Evolutionary conservation across 2,113 vertebrate genomes (phyloP), one percentile per base, ranked within the genome.

Genomic region (Scolopax mira): DNA sequence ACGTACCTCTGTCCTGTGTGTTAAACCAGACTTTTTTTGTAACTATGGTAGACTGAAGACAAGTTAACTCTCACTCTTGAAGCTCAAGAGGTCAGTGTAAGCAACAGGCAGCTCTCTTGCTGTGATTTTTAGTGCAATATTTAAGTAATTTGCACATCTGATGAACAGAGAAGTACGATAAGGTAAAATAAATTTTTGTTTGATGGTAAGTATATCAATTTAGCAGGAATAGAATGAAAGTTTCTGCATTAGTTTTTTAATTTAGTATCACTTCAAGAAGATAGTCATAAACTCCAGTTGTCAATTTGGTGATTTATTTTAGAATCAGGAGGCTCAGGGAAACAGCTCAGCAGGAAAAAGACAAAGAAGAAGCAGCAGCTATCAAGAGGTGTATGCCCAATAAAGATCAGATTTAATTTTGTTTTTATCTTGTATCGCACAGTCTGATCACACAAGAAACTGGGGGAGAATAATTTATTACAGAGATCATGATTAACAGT

Each of bases 381-480:
- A 85, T 80, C 82, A 95, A 96, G 95, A 97, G 94, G 90, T 89
- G 70, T 94, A 80, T 88, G 70, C 62, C n/a, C 87, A 96, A 31
- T 93, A 93, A 95, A 70, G 85, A 96, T 90, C 54, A 94, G 88
- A 95, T 90, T 94, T 67, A 52, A 44, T 28, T 66, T 78, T 88
- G 35, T 54, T 80, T 60, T 91, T 73, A 87, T 88, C 88, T 96
- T 88, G 60, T 87, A 97, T 86, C 25, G 71, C 77, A 79, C 37
- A 54, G 84, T 79, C 51, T 94, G 71, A 98, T 97, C 88, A 95
- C 24, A 79, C 51, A 70, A 95, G 78, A 95, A 96, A 96, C 60
- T 75, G 87, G 33, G 75, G 75, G 60, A 95, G 48, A 54, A 54
- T 80, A 95, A 95, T 93, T 95, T 96, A 74, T 81, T 70, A 96